phyloP scores from a whole-genome alignment of 2,797 vertebrate species.

The Pangasius macronema region DNA sequence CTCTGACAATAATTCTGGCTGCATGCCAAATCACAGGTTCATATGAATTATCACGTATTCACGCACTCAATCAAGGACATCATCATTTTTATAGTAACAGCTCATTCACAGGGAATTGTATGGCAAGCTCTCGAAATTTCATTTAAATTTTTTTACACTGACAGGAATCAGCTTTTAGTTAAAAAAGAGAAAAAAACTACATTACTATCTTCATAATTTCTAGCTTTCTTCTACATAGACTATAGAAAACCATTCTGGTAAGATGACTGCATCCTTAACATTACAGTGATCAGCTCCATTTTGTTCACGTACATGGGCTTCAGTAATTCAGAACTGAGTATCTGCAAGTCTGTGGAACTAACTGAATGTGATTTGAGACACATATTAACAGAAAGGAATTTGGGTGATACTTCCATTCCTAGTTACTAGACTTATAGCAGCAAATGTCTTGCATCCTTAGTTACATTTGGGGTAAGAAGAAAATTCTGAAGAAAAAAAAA shows the following conservation, averaged over 20 bases:
- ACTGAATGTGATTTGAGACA: background rate
- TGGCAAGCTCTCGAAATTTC: background rate
- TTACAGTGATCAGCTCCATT: background rate
- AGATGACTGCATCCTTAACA: background rate
- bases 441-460: background rate
- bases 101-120: background rate
- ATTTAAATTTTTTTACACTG: background rate
- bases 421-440: background rate
- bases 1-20: background rate
- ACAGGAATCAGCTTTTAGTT: too few species aligned
- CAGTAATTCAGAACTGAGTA: background rate
- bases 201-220: too few species aligned
- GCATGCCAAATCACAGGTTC: background rate
- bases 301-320: background rate
- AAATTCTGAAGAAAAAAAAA: background rate
- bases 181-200: too few species aligned
- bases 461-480: background rate
- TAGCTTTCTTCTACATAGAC: too few species aligned
- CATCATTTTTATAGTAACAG: background rate
- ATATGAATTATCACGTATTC: too few species aligned
- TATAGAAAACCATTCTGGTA: background rate
- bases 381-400: background rate
- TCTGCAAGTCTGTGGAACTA: background rate
- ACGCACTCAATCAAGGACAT: background rate
- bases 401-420: background rate